A percentile compares a stretch with the other conserved stretches of the same genome.
These are phyloP conservation scores for Platygyra sinensis DNA, from an alignment of 64 coral and sea anemone species.

Conservation along the genomic window DNA sequence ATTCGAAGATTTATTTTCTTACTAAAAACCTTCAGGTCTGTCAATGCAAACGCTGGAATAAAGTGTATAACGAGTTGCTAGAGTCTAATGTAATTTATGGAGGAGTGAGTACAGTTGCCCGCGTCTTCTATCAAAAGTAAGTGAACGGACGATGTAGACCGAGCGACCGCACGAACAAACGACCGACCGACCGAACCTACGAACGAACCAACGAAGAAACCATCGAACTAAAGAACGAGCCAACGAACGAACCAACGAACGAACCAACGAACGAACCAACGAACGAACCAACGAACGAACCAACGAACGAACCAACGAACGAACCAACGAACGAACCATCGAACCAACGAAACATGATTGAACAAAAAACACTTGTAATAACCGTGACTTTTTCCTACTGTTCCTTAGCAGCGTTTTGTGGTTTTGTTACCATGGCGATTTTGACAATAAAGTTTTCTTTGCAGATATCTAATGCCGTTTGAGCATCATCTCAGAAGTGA, in stretches of 20 bases:
- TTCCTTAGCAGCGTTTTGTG: too few species aligned
- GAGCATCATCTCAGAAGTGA: constrained; percentile 36
- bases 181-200: background rate
- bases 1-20: background rate
- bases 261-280: background rate
- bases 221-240: background rate
- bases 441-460: background rate
- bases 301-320: too few species aligned
- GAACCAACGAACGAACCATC: background rate
- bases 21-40: constrained; percentile 20
- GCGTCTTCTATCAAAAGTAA: constrained; percentile 57
- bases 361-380: background rate
- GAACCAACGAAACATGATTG: background rate
- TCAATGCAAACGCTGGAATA: constrained; percentile 28
- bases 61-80: constrained; percentile 38
- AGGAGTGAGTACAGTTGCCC: constrained; percentile 11
- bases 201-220: background rate
- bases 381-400: too few species aligned
- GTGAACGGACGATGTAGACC: background rate
- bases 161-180: background rate
- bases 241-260: background rate
- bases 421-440: too few species aligned
- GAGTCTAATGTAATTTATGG: constrained; percentile 15
- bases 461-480: constrained; percentile 64
- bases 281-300: too few species aligned